Percentiles rank a stretch among this genome's conserved stretches.
Conservation (phyloP, 2,888 invertebrate species). For the Leucania comma region DNA sequence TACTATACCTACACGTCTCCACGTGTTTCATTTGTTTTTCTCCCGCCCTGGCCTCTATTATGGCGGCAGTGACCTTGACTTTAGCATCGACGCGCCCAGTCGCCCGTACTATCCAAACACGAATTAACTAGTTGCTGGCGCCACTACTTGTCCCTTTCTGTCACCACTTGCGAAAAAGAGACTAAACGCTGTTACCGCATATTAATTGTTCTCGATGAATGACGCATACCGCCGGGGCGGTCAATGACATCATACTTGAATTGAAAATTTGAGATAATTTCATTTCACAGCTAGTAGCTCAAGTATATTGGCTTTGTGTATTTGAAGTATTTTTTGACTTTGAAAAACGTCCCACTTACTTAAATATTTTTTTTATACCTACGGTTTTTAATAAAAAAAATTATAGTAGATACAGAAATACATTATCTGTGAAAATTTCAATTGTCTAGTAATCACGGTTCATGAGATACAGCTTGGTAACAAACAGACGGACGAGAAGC, state of each 20-base stretch:
- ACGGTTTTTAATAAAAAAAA: too few species aligned
- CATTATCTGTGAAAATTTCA: too few species aligned
- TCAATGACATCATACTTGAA: not conserved
- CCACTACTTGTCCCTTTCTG: conserved; percentile 23
- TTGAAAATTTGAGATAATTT: not conserved
- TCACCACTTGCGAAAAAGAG: conserved; percentile 12
- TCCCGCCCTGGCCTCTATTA: conserved; percentile 35
- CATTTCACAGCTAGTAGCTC: not conserved
- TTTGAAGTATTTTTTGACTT: too few species aligned
- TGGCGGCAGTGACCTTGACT: conserved; percentile 25
- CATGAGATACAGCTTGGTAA: too few species aligned
- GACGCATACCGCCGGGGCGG: conserved; percentile 9
- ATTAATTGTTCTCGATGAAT: conserved; percentile 15
- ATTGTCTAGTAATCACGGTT: too few species aligned
- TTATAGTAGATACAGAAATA: too few species aligned
- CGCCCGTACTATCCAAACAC: conserved; percentile 4
- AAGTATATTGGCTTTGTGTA: too few species aligned
- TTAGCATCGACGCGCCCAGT: not conserved
- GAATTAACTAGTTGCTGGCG: conserved; percentile 15
- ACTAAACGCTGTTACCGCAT: not conserved
- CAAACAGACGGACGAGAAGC: too few species aligned
- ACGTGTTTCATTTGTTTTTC: not conserved
- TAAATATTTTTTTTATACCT: too few species aligned
- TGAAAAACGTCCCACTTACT: too few species aligned
- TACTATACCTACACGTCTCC: not conserved